These are phyloP conservation scores for Drosophila subsilvestris DNA, from an alignment of 2,888 invertebrate species.

Conservation along the genomic window DNA sequence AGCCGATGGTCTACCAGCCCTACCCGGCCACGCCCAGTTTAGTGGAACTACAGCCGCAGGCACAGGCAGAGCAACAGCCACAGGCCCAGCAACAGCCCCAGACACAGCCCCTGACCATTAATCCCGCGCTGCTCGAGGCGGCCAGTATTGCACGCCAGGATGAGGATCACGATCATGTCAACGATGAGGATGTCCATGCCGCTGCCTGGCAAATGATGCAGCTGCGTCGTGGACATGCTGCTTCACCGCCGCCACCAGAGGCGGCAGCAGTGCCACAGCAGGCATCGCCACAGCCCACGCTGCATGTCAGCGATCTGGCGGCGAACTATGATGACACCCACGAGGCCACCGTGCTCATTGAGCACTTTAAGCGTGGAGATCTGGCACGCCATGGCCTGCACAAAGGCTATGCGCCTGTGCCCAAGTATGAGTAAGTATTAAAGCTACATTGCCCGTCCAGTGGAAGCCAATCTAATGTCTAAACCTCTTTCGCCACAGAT, in stretches of 20 bases:
- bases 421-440: constrained; percentile 83
- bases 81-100: not conserved
- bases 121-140: constrained; percentile 83
- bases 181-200: constrained; percentile 72
- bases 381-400: constrained; percentile 75
- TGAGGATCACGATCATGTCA: constrained; percentile 37
- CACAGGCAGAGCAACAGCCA: constrained; percentile 33
- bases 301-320: constrained; percentile 70
- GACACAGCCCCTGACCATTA: constrained; percentile 77
- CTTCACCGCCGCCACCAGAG: constrained; percentile 21
- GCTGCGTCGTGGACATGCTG: constrained; percentile 63
- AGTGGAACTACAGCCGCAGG: constrained; percentile 49
- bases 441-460: not conserved
- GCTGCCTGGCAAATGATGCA: constrained; percentile 78
- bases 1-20: constrained; percentile 36
- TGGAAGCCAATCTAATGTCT: not conserved
- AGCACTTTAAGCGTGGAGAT: constrained; percentile 80
- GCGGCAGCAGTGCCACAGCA: too few relatives aligned
- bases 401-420: constrained; percentile 82
- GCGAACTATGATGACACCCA: constrained; percentile 74
- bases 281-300: constrained; percentile 46
- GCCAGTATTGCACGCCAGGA: constrained; percentile 82
- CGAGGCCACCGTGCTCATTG: constrained; percentile 77
- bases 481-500: constrained; percentile 57
- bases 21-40: constrained; percentile 47